phyloP scores from a whole-genome alignment of 64 coral and sea anemone genomes.

The Porites australiensis region DNA sequence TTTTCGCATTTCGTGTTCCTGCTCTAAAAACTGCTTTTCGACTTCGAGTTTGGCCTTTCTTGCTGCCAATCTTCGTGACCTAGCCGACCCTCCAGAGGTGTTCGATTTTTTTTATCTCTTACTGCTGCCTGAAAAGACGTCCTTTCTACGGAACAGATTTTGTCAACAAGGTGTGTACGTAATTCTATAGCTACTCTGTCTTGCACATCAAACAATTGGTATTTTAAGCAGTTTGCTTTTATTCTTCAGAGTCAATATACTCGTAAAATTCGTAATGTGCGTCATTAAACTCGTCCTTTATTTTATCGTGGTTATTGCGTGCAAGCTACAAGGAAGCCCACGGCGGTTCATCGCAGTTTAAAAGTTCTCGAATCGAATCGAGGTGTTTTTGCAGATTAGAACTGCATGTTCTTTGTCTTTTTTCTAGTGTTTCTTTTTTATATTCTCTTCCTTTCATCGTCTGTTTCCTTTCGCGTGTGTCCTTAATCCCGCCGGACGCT shows the following conservation, averaged over 20 bases:
- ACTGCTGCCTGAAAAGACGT: neutral
- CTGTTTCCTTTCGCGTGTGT: conserved; percentile 15
- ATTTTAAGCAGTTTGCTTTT: conserved; percentile 36
- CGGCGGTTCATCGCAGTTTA: neutral
- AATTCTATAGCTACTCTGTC: conserved; percentile 19
- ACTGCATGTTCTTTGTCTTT: neutral
- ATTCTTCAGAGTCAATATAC: conserved; percentile 9
- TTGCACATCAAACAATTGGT: conserved; percentile 53
- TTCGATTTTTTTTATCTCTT: too few relatives aligned
- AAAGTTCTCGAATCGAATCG: neutral
- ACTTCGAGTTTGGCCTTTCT: conserved; percentile 55
- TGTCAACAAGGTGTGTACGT: conserved; percentile 17
- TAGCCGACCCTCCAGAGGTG: conserved; percentile 22
- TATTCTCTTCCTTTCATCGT: conserved; percentile 41
- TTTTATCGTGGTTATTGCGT: conserved; percentile 17
- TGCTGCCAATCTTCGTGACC: conserved; percentile 44
- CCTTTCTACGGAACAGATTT: neutral
- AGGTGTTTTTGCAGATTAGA: conserved; percentile 20
- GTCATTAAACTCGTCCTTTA: conserved; percentile 52
- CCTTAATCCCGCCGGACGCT: neutral
- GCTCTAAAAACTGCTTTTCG: conserved; percentile 48
- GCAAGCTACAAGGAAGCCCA: neutral
- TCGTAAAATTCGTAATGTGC: conserved; percentile 26
- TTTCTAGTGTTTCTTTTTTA: conserved; percentile 14
- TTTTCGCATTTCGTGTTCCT: conserved; percentile 50